These are phyloP conservation scores for Acromyrmex charruanus DNA, from an alignment of 1,140 invertebrate species.

Conservation along the genomic window DNA sequence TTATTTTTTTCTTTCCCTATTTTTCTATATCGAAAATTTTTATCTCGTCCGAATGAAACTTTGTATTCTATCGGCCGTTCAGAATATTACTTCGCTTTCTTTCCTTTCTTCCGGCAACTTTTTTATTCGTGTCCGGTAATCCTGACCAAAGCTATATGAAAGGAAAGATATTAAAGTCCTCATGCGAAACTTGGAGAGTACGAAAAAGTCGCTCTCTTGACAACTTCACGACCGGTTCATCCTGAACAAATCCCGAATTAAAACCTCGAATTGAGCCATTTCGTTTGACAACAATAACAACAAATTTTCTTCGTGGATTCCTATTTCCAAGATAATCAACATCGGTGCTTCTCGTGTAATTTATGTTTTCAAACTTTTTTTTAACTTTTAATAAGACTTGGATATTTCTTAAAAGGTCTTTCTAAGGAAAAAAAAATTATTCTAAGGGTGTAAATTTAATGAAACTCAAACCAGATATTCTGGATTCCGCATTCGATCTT, in stretches of 20 bases:
- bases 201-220: constrained; percentile 17
- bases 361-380: background rate
- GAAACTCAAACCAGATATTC: background rate
- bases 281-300: background rate
- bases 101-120: constrained; percentile 56
- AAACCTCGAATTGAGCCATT: constrained; percentile 34
- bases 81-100: constrained; percentile 69
- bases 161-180: constrained; percentile 47
- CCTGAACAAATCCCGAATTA: constrained; percentile 11
- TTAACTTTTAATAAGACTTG: background rate
- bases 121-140: constrained; percentile 20
- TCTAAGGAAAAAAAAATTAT: background rate
- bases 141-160: constrained; percentile 31
- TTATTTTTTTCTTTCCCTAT: constrained; percentile 9
- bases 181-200: constrained; percentile 20
- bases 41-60: constrained; percentile 56
- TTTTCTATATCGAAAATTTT: constrained; percentile 61
- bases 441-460: background rate
- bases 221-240: constrained; percentile 7
- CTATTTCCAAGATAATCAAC: background rate
- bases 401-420: background rate
- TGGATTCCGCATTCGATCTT: background rate
- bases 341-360: background rate
- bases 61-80: constrained; percentile 61
- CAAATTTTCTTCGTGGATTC: background rate